phyloP scores from a whole-genome alignment of 2,113 vertebrate genomes.

The Carollia perspicillata region DNA sequence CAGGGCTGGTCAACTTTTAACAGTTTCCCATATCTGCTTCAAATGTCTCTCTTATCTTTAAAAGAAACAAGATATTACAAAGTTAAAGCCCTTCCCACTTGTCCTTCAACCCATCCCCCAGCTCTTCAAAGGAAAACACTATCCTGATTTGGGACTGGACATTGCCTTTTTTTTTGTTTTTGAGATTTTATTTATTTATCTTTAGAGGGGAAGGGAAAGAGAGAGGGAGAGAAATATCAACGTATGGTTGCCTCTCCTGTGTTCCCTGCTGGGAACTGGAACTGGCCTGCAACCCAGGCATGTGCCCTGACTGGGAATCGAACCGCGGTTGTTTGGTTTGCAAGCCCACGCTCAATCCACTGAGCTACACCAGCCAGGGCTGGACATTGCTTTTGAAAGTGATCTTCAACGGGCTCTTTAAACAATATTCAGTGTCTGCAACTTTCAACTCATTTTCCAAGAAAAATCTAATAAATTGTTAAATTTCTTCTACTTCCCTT shows the following conservation, averaged over 20 bases:
- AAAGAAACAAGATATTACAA: background rate
- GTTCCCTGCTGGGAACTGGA: no score
- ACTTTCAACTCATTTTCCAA: background rate
- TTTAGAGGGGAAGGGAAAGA: no score
- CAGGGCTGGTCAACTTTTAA: background rate
- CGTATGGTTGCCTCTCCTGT: no score
- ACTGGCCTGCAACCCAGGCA: no score
- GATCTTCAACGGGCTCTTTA: background rate
- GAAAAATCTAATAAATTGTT: background rate
- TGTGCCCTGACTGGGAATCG: no score
- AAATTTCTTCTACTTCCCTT: background rate
- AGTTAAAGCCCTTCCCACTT: background rate
- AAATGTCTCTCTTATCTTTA: background rate
- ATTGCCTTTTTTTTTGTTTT: no score
- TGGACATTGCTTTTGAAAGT: background rate
- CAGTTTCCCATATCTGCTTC: background rate
- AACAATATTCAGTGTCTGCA: background rate
- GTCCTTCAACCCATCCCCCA: background rate
- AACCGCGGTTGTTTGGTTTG: no score
- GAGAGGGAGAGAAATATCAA: no score
- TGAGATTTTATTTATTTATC: no score
- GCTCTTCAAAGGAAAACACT: background rate
- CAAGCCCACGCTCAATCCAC: no score
- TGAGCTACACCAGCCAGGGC: no score
- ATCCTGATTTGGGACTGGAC: background rate